Evolutionary conservation across 2,888 invertebrate genomes (phyloP), one percentile per base, ranked within the genome.

Genomic region (Drosophila trichaetosa): DNA sequence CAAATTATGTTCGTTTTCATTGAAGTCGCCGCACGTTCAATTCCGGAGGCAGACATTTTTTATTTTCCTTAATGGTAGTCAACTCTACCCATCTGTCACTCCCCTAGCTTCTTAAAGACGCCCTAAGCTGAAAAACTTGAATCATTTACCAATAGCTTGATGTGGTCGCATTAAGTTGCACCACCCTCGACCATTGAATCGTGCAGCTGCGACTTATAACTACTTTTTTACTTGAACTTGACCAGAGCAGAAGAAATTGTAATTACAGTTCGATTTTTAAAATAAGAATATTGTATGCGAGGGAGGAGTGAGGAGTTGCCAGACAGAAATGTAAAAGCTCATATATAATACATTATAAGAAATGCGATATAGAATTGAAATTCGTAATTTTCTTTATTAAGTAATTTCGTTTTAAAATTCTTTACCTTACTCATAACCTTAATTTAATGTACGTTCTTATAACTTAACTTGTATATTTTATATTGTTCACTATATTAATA

Each of bases 181-280:
- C 58, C 29, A 49, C 16, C 31, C 4, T 29, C 21, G 4, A 52
- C 60, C 36, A 42, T 57, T 38, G 36, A 11, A 61, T 27, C 61
- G 4, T 52, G 40, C 29, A 49, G 49, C 36, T 52, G 54, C 71
- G 69, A 86, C 89, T 86, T 89, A 72, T 73, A 68, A 48, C 69
- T 69, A 81, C 79, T 87, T 82, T 84, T 72, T 69, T 53, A 74
- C 87, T 84, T 84, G 72, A 84, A 84, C 89, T 87, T 83, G 82
- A 61, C 82, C 69, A 76, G 58, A 38, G 31, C 31, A 38, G 29
- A 52, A 66, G 63, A 56, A 66, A 69, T 74, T 78, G 57, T 48
- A 75, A 66, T 70, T 79, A 64, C 73, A 75, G 38, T 73, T 77
- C 56, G 51, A 65, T 57, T 76, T 68, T 71, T 31, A 51, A 51